phyloP scores from a whole-genome alignment of 2,888 invertebrate species.

The Chaitophorus viminalis region DNA sequence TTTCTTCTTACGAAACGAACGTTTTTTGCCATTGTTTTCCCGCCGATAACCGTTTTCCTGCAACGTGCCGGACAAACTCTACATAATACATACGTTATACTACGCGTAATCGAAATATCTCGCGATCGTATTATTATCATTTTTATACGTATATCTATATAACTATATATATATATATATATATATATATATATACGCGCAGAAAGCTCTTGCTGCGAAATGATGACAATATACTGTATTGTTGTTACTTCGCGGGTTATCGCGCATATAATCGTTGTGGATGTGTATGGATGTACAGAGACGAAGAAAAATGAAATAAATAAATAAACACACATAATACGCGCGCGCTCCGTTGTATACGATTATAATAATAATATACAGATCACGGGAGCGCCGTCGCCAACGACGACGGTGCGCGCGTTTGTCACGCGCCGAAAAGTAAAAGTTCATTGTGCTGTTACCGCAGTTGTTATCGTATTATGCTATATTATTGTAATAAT shows the following conservation, averaged over 20 bases:
- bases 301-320: neutral
- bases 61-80: neutral
- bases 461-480: neutral
- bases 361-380: neutral
- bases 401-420: neutral
- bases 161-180: no score
- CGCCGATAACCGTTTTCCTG: neutral
- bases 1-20: neutral
- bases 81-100: neutral
- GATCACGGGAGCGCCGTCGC: neutral
- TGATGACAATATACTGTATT: neutral
- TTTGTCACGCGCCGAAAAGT: constrained; percentile 27
- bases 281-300: neutral
- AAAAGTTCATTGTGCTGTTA: constrained; percentile 39
- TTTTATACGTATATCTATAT: no score
- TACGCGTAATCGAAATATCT: no score
- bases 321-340: neutral
- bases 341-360: neutral
- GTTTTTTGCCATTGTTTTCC: constrained; percentile 21
- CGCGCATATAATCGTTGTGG: constrained; percentile 8
- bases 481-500: constrained; percentile 2
- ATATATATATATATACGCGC: neutral
- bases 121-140: no score
- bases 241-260: neutral
- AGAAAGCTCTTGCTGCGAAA: neutral